Evolutionary conservation across 2,797 vertebrate genomes (phyloP), one percentile per base, ranked within the genome.

Genomic region (Distichodus sexfasciatus): DNA sequence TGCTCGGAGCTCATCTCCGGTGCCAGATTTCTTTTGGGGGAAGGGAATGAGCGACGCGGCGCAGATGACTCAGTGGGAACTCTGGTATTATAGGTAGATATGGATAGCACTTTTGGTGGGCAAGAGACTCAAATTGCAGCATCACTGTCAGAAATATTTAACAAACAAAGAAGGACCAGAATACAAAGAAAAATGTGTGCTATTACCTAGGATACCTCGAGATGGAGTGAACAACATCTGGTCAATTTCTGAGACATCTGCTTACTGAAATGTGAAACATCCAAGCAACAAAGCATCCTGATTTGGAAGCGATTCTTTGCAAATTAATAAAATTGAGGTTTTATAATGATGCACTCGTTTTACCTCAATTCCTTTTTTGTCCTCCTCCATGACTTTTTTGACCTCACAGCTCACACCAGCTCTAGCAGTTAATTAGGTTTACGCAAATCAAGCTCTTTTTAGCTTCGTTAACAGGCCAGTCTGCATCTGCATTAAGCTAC

Each of bases 1-100:
- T 29, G 43, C 63, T 79, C 74, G 59, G 62, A 74, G 38, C 44
- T 53, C n/a, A 24, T 76, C 66, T 76, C 15, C 35, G 41, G n/a
- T n/a, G n/a, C n/a, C n/a, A n/a, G n/a, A n/a, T 77, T 71, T 72
- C 46, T 38, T 54, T 41, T 44, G 43, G 40, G 26, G 44, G 15
- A 66, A 77, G 23, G 53, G 66, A 19, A 29, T 0, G 43, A 33
- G 21, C 33, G 65, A 41, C 41, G 68, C 1, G 2, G 68, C 1
- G 2, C 29, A n/a, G 57, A 41, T 26, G 21, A n/a, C 53, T 58
- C 46, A 55, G 38, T 12, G 10, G 63, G 44, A 66, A 26, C 36
- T 29, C 10, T 10, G 2, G 24, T 14, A 36, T 0, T 23, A 2
- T 12, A 12, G 31, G 31, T 2, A n/a, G 24, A 1, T 21, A 3